A percentile compares a stretch with the other conserved stretches of the same genome.
Conservation (phyloP, 2,113 vertebrate genomes). For the Megalops atlanticus region DNA sequence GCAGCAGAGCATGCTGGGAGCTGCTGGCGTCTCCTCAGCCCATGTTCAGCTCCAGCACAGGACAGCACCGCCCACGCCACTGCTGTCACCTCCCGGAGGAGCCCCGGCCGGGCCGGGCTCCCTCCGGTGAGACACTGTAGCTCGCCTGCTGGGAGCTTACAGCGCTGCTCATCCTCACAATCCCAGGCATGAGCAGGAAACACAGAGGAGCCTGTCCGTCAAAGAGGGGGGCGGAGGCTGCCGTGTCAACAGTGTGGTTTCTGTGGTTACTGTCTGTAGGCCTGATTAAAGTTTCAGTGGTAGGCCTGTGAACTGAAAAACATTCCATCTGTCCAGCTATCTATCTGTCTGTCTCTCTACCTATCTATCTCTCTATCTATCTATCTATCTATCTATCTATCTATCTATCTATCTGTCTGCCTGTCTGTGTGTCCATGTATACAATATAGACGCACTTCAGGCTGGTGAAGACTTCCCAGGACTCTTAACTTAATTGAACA, state of each 20-base stretch:
- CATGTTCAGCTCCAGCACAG: not conserved
- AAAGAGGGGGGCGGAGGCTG: not conserved
- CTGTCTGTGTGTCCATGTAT: conserved; percentile 8
- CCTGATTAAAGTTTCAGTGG: not conserved
- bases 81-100: not conserved
- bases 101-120: too few species aligned
- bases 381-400: too few species aligned
- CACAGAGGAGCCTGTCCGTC: not conserved
- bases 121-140: not conserved
- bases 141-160: not conserved
- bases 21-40: not conserved
- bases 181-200: not conserved
- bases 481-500: conserved; percentile 26
- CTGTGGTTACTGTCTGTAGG: not conserved
- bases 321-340: not conserved
- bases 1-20: not conserved
- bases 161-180: not conserved
- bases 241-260: not conserved
- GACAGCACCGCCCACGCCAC: not conserved
- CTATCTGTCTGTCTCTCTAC: too few species aligned
- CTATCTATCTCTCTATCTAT: not conserved
- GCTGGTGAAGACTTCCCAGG: conserved; percentile 29
- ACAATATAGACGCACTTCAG: conserved; percentile 9
- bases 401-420: not conserved
- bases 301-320: not conserved